phyloP scores from a whole-genome alignment of 2,888 invertebrate genomes.

The Romanomermis culicivorax region DNA sequence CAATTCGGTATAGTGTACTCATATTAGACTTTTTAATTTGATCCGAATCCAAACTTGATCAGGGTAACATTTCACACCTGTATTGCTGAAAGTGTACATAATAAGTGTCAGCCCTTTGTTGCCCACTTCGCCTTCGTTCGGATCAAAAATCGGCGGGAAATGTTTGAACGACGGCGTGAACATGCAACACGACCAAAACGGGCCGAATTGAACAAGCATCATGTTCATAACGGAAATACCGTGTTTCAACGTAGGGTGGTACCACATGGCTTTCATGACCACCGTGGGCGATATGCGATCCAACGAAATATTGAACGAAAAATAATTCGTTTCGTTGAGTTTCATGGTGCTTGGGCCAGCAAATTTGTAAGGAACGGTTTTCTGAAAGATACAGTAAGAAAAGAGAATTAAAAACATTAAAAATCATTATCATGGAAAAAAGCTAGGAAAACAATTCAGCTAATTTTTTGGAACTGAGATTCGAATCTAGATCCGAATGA shows the following conservation, averaged over 20 bases:
- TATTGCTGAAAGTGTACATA: too few species aligned
- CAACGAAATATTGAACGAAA: not conserved
- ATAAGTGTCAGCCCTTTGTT: not conserved
- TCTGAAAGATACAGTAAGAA: not conserved
- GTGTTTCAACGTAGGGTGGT: not conserved
- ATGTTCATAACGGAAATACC: not conserved
- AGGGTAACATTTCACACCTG: too few species aligned
- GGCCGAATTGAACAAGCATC: not conserved
- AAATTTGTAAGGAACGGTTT: not conserved
- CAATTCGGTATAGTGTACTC: too few species aligned
- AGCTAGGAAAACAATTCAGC: too few species aligned
- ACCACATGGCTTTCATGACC: not conserved
- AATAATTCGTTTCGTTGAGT: not conserved
- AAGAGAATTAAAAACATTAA: too few species aligned
- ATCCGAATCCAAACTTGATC: too few species aligned
- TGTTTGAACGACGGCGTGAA: not conserved
- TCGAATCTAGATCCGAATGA: too few species aligned
- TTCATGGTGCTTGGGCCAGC: not conserved
- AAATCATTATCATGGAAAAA: too few species aligned
- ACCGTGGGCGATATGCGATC: not conserved
- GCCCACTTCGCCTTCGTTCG: not conserved
- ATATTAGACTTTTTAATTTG: too few species aligned
- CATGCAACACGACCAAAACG: not conserved
- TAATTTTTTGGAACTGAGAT: too few species aligned
- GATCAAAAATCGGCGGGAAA: not conserved